These are phyloP conservation scores for Nomada ruficornis DNA, from an alignment of 2,888 invertebrate species.

Conservation along the genomic window DNA sequence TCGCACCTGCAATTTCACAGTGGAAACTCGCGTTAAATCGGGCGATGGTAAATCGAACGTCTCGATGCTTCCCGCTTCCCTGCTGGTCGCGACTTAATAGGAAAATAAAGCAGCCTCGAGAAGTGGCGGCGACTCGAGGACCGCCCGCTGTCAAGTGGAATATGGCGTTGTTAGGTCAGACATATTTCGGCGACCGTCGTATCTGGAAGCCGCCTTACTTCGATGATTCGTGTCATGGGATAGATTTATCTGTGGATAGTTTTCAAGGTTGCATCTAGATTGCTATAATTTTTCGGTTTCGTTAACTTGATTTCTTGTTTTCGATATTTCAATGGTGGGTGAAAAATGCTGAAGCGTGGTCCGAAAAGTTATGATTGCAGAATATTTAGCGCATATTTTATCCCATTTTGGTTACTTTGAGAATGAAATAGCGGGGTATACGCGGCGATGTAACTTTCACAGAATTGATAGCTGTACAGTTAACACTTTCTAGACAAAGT, in stretches of 20 bases:
- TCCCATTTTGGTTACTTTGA: no score
- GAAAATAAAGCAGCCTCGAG: conserved; percentile 51
- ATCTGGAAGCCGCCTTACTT: not conserved
- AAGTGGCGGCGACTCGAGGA: not conserved
- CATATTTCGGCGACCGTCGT: conserved; percentile 29
- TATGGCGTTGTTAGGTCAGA: conserved; percentile 51
- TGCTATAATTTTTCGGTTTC: no score
- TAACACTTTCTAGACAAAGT: no score
- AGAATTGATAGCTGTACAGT: no score
- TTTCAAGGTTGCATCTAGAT: no score
- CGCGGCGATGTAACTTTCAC: no score
- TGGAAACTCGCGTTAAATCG: conserved; percentile 44
- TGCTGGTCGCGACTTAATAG: conserved; percentile 31
- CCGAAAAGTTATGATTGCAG: no score
- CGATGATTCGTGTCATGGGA: not conserved
- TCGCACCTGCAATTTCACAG: conserved; percentile 49
- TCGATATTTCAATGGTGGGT: no score
- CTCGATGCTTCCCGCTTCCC: conserved; percentile 22
- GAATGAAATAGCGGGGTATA: no score
- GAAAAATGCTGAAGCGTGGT: no score
- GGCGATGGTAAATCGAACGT: conserved; percentile 33
- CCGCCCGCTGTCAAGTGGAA: conserved; percentile 33
- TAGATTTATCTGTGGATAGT: not conserved
- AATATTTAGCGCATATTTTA: no score
- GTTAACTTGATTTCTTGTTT: no score